Evolutionary conservation across 2,113 vertebrate species (phyloP).

Genomic region (Sylvietta virens): DNA sequence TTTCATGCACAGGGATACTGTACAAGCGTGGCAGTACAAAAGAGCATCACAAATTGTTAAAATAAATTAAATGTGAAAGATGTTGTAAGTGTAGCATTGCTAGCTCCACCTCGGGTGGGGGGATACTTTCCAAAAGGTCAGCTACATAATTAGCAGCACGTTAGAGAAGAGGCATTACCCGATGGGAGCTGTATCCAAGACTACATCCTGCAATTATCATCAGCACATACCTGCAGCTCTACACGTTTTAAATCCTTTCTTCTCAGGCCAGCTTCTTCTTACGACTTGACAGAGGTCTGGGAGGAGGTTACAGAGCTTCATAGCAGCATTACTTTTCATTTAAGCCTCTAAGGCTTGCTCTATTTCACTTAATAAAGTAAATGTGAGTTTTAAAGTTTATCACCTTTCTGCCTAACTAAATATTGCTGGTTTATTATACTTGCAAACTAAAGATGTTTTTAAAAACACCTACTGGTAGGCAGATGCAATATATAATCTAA

Average conservation of each 20-base stretch:
- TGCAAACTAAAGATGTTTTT: neutral
- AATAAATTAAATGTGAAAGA: constrained; percentile 14
- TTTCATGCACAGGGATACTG: neutral
- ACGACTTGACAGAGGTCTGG: neutral
- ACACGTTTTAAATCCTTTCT: neutral
- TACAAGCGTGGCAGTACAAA: neutral
- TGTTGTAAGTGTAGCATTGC: neutral
- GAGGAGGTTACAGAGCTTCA: constrained; percentile 18
- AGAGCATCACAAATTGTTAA: neutral
- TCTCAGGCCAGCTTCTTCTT: neutral
- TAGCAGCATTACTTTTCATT: constrained; percentile 26
- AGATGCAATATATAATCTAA: neutral
- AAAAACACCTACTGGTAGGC: neutral
- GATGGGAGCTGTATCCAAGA: neutral
- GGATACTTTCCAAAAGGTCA: neutral
- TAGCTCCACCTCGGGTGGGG: neutral
- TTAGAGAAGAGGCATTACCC: constrained; percentile 22
- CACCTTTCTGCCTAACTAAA: neutral
- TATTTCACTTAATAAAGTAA: neutral
- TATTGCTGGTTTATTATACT: neutral
- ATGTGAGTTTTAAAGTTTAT: neutral
- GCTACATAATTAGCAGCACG: constrained; percentile 29
- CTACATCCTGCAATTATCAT: neutral
- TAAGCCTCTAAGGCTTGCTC: neutral
- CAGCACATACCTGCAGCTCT: neutral